These are phyloP conservation scores for Crotalus viridis DNA, from an alignment of 2,113 vertebrate species.

Conservation along the genomic window DNA sequence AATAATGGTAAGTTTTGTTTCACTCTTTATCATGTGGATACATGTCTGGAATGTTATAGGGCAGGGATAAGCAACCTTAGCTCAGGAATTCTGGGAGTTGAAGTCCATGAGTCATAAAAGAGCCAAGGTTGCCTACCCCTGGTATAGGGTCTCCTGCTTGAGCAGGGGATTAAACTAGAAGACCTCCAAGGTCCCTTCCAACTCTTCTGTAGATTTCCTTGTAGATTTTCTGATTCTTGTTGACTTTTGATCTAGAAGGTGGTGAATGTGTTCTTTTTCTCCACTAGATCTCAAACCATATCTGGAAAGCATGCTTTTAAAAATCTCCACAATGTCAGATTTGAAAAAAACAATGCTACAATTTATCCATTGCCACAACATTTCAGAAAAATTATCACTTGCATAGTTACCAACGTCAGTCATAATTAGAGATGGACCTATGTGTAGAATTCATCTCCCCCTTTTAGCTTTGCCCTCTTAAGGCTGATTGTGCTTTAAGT, in stretches of 20 bases:
- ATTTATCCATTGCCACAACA: neutral
- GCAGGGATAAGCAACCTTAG: too few species aligned
- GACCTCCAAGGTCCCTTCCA: neutral
- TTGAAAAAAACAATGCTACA: neutral
- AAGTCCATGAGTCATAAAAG: too few species aligned
- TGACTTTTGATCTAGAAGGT: neutral
- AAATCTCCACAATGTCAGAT: neutral
- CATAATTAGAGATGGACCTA: neutral
- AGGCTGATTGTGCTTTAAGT: conserved; percentile 74
- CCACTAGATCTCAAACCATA: neutral
- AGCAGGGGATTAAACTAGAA: neutral
- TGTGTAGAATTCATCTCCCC: conserved; percentile 31
- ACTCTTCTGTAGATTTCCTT: neutral
- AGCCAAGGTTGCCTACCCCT: too few species aligned
- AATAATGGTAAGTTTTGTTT: neutral
- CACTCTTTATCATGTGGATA: neutral
- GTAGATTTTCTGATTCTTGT: neutral
- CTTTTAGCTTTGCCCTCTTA: conserved; percentile 75
- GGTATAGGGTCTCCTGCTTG: neutral
- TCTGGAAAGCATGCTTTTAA: neutral
- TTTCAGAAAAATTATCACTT: neutral
- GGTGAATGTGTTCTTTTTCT: neutral
- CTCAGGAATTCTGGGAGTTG: too few species aligned
- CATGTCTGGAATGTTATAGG: neutral
- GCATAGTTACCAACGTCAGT: neutral